Evolutionary conservation across 2,888 invertebrate genomes (phyloP), one percentile per base, ranked within the genome.

Genomic region (Uropetala carovei): DNA sequence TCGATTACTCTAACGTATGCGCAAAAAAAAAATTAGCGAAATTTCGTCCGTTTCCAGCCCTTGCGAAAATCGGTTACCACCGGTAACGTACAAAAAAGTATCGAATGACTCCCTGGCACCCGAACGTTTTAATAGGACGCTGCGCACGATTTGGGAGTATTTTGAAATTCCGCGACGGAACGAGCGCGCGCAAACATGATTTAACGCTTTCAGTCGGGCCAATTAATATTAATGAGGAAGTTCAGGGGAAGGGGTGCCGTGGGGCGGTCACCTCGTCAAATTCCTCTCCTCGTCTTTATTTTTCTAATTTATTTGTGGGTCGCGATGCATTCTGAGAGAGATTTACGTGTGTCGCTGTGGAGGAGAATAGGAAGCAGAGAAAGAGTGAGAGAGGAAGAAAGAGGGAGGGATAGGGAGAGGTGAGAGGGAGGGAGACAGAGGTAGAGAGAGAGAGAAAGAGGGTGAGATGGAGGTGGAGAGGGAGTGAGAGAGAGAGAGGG

Each of bases 151-250:
- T 75, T 22, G 22, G 22, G 22, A 27, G 75, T 27, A 22, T 75
- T 27, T 9, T 10, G n/a, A n/a, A 10, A 68, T 68, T 68, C 75
- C 75, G 27, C 75, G 43, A 43, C 43, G 43, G 43, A 43, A 43
- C 43, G 22, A 75, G 22, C 27, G 27, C 75, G 27, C 75, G 18
- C 22, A 75, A 75, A 75, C 75, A 27, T 75, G 75, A 75, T 75
- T 75, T 75, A 27, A 75, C 13, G 75, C 75, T 75, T 27, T 75
- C 4, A 75, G 22, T 22, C 22, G 22, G 22, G 75, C 75, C 75
- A 75, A 75, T 75, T 75, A 75, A 75, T 75, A 75, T 75, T 75
- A 75, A 75, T 75, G 75, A 75, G 75, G 27, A 22, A 27, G 13
- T 22, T 27, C 22, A 75, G 13, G 68, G n/a, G 68, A 68, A 75